Percentiles rank a stretch among this genome's conserved stretches.
phyloP scores from a whole-genome alignment of 2,113 vertebrate species.

The Dipodomys merriami region DNA sequence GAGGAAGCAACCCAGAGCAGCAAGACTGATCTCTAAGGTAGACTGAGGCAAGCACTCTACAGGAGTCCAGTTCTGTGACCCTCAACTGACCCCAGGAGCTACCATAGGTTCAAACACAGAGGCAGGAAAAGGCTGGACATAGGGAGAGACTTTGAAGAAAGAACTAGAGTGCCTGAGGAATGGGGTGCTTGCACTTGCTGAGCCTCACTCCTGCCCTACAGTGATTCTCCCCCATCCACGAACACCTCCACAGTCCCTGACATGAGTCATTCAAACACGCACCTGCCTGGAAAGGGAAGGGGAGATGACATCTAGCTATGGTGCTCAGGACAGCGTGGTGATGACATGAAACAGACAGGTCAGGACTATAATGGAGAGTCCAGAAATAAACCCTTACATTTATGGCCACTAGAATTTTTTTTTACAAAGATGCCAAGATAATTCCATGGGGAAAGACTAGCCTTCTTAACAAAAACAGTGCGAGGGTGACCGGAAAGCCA shows the following conservation, averaged over 20 bases:
- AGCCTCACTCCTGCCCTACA: too few relatives aligned
- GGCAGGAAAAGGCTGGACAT: background rate
- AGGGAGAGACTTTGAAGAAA: background rate
- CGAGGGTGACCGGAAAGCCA: background rate
- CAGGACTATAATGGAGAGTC: background rate
- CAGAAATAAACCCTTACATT: background rate
- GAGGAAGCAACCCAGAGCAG: background rate
- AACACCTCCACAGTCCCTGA: background rate
- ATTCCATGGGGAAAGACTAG: background rate
- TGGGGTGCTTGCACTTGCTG: too few relatives aligned
- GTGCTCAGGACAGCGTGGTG: background rate
- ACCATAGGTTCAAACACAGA: background rate
- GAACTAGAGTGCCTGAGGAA: background rate
- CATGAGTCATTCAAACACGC: too few relatives aligned
- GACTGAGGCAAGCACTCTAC: background rate
- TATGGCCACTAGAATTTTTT: background rate
- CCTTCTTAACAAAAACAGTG: background rate
- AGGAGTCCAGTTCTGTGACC: background rate
- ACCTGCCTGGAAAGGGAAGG: background rate
- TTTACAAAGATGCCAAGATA: conserved; percentile 31
- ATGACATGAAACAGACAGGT: background rate
- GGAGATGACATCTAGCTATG: background rate
- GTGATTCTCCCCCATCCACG: background rate
- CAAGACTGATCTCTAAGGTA: background rate
- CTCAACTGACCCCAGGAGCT: background rate